A percentile compares a stretch with the other conserved stretches of the same genome.
Evolutionary conservation across 2,113 vertebrate species (phyloP).

Genomic region (Barnardius zonarius): DNA sequence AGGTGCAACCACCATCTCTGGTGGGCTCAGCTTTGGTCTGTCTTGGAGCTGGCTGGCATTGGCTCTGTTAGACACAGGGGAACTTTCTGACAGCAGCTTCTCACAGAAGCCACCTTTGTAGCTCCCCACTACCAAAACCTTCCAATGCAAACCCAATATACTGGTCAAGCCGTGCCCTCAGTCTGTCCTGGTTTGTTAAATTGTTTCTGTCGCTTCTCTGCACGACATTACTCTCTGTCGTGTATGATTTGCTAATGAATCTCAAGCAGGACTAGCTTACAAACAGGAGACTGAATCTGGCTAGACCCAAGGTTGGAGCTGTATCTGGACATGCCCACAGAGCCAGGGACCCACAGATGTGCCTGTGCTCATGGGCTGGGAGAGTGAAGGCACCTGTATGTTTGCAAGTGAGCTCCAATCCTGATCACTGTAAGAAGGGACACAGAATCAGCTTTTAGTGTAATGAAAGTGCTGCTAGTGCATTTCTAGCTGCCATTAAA

Average conservation of each 20-base stretch:
- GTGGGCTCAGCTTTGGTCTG: not conserved
- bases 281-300: not conserved
- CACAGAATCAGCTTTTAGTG: not conserved
- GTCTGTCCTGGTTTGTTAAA: not conserved
- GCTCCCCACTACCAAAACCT: not conserved
- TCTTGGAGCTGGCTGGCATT: not conserved
- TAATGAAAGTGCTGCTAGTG: not conserved
- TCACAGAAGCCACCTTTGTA: not conserved
- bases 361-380: too few relatives aligned
- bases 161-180: not conserved
- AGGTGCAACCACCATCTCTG: rapidly evolving
- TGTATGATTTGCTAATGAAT: not conserved
- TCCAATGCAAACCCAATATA: not conserved
- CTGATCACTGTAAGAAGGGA: not conserved
- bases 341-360: rapidly evolving
- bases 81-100: not conserved
- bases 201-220: not conserved
- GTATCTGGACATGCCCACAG: not conserved
- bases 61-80: rapidly evolving
- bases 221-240: not conserved
- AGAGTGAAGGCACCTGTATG: not conserved
- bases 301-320: not conserved
- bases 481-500: not conserved
- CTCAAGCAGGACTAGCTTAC: not conserved
- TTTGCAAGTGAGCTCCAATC: not conserved